Evolutionary conservation across 2,797 vertebrate species (phyloP).

Genomic region (Onychomys torridus): DNA sequence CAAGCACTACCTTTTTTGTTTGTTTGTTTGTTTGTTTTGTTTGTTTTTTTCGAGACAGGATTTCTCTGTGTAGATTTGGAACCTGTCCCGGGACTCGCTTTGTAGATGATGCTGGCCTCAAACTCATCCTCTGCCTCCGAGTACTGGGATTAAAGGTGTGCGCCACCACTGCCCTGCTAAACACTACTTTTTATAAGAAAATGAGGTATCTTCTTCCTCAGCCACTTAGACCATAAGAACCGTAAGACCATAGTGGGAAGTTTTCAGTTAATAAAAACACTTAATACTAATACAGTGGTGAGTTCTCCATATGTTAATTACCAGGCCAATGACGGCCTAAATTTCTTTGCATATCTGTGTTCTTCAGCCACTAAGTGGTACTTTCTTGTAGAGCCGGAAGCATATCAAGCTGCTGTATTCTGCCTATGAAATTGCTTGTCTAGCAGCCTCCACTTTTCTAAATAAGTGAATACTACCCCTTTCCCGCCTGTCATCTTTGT

Average conservation of each 20-base stretch:
- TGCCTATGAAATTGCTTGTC: conserved; percentile 21
- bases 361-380: background rate
- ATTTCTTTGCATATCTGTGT: conserved; percentile 38
- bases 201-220: conserved; percentile 11
- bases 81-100: no score
- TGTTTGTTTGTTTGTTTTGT: no score
- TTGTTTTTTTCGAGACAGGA: no score
- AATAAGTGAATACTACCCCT: background rate
- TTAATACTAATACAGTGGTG: background rate
- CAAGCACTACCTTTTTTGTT: background rate
- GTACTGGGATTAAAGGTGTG: no score
- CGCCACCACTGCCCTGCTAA: no score
- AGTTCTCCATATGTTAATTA: conserved; percentile 39
- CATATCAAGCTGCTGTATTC: background rate
- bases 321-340: background rate
- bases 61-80: no score
- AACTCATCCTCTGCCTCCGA: no score
- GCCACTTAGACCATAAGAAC: conserved; percentile 8
- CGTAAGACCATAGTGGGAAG: conserved; percentile 25
- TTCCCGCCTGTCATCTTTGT: background rate
- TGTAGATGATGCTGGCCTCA: no score
- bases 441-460: conserved; percentile 15
- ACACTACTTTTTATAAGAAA: conserved; percentile 19
- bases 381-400: background rate
- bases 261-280: conserved; percentile 38